A percentile compares a stretch with the other conserved stretches of the same genome.
Conservation (phyloP, 30 jellyfish, hydroid and myxozoan species). For the Pseudorhiza aurosa region DNA sequence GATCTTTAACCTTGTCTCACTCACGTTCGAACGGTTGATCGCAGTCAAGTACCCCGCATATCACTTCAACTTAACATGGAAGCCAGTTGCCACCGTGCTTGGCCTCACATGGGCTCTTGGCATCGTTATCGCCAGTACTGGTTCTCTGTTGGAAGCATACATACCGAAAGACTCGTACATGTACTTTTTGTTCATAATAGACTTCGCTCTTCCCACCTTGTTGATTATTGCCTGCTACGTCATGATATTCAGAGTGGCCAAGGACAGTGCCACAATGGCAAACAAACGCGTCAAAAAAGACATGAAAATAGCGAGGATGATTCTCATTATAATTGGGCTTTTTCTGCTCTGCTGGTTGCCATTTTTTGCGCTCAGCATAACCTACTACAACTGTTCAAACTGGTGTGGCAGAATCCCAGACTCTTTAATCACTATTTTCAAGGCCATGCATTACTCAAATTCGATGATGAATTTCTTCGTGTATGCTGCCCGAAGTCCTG, state of each 20-base stretch:
- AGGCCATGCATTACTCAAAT: constrained; percentile 73
- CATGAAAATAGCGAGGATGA: constrained; percentile 84
- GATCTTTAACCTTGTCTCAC: constrained; percentile 65
- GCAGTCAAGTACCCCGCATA: constrained; percentile 88
- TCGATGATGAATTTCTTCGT: constrained; percentile 91
- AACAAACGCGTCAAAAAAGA: constrained; percentile 65
- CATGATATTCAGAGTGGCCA: constrained; percentile 74
- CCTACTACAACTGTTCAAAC: constrained; percentile 44
- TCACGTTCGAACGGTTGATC: constrained; percentile 76
- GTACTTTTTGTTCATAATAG: constrained; percentile 29
- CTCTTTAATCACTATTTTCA: constrained; percentile 15
- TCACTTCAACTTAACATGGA: constrained; percentile 76
- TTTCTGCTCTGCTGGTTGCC: constrained; percentile 91
- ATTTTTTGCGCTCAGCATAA: constrained; percentile 64
- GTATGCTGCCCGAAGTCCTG: constrained; percentile 95
- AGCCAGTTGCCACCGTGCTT: constrained; percentile 72
- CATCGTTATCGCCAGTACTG: constrained; percentile 33
- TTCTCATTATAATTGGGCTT: constrained; percentile 82
- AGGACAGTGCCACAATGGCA: constrained; percentile 50
- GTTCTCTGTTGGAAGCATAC: background rate
- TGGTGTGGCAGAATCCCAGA: constrained; percentile 50
- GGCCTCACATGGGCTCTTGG: constrained; percentile 77
- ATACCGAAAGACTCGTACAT: background rate
- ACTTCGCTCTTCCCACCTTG: constrained; percentile 74
- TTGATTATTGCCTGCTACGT: constrained; percentile 58